Conservation (phyloP, 2,888 invertebrate genomes). For the Tholera decimalis region DNA sequence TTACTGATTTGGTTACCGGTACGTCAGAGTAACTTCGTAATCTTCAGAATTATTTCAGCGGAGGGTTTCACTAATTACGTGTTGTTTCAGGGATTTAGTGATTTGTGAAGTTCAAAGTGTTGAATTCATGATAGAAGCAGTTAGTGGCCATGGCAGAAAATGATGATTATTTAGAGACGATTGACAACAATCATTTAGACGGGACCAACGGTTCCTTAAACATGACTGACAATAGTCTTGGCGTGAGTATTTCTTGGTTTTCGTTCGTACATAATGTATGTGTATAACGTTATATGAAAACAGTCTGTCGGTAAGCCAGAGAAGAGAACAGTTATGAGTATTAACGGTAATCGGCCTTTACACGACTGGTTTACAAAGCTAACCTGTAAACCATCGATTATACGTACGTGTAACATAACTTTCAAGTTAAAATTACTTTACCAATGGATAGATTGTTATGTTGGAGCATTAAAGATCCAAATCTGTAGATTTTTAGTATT, state of each 20-base stretch:
- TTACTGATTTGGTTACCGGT: slow-evolving; percentile 89
- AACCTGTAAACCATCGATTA: slow-evolving; percentile 58
- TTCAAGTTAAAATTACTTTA: background rate
- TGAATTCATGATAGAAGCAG: slow-evolving; percentile 76
- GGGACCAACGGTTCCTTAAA: slow-evolving; percentile 92
- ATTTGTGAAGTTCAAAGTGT: slow-evolving; percentile 70
- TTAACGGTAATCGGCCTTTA: slow-evolving; percentile 62
- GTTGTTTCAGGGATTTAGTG: slow-evolving; percentile 75
- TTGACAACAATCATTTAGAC: slow-evolving; percentile 91
- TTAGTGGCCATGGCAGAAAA: slow-evolving; percentile 88
- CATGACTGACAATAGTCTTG: slow-evolving; percentile 89
- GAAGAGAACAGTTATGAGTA: slow-evolving; percentile 22
- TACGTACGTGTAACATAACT: slow-evolving; percentile 39
- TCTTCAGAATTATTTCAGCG: slow-evolving; percentile 65
- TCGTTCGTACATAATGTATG: slow-evolving; percentile 11
- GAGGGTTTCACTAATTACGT: slow-evolving; percentile 48
- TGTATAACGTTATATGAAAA: slow-evolving; percentile 14
- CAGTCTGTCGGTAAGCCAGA: background rate
- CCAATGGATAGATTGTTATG: background rate
- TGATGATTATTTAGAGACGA: slow-evolving; percentile 89
- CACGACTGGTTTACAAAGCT: slow-evolving; percentile 44
- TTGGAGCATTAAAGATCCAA: background rate
- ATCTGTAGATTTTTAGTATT: slow-evolving; percentile 1
- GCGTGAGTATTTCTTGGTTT: slow-evolving; percentile 77
- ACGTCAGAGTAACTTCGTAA: slow-evolving; percentile 79